Conservation (phyloP, 2,113 vertebrate genomes). For the Megaceryle torquata region DNA sequence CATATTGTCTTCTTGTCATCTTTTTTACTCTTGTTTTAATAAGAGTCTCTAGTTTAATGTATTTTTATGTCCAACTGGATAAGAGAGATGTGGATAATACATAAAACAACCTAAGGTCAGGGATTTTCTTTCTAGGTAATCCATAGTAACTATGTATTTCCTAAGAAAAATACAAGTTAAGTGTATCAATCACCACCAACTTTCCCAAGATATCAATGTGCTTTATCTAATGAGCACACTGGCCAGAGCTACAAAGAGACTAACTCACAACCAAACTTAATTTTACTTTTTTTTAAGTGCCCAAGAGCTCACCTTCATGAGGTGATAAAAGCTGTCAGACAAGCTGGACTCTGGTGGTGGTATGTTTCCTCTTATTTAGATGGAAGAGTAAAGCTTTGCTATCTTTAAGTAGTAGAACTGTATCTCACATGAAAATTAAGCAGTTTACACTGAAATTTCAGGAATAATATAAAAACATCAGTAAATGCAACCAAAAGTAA, state of each 20-base stretch:
- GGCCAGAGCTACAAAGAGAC: neutral
- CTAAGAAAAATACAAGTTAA: neutral
- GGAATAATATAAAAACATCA: neutral
- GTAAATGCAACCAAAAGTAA: neutral
- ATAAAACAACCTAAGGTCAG: neutral
- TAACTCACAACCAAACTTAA: neutral
- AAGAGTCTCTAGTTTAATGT: neutral
- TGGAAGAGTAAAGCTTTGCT: neutral
- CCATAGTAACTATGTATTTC: neutral
- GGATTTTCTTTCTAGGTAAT: neutral
- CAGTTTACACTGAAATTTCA: neutral
- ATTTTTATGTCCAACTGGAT: neutral
- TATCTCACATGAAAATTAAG: neutral
- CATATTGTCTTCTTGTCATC: neutral
- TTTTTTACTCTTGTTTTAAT: neutral
- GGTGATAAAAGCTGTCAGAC: neutral
- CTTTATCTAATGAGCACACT: neutral
- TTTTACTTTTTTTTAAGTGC: neutral
- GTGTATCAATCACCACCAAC: rapidly evolving
- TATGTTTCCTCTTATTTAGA: neutral
- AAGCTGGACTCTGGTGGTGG: neutral
- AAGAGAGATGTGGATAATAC: neutral
- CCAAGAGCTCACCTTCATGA: neutral
- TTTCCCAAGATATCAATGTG: neutral
- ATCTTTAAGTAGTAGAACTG: neutral